Evolutionary conservation across 2,113 vertebrate genomes (phyloP), one percentile per base, ranked within the genome.

Genomic region (Macaca mulatta): DNA sequence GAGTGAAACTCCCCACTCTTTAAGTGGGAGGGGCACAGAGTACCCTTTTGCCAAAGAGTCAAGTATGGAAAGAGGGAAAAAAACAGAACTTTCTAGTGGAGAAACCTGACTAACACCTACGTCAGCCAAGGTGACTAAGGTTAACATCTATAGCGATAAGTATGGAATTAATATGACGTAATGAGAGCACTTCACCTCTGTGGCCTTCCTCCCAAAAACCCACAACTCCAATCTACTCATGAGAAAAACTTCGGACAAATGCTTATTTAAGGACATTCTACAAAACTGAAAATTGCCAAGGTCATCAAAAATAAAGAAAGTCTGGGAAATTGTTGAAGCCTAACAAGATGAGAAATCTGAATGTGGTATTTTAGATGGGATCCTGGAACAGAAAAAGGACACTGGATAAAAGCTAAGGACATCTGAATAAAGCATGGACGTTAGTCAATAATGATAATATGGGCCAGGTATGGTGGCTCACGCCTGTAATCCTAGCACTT

Each of bases 231-330:
- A 59, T 80, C 48, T 52, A 82, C 96, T 69, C 18, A 80, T 1
- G 13, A 91, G 84, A 81, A 95, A 89, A 90, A 55, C n/a, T 80
- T 70, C 57, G 72, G 92, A 94, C 13, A 93, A 87, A 84, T 61
- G 35, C 12, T 45, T 95, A 55, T 59, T 74, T 72, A 78, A 70
- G 93, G n/a, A 59, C 84, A 85, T 55, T 52, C 85, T n/a, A 80
- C 27, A 93, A 89, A 96, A 95, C 18, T 78, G 72, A 89, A 70
- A 92, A 90, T 61, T 80, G 64, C 43, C 77, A 95, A 55, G 40
- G 32, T 87, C 70, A 93, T 74, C 40, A 94, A 84, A 96, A 67
- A 75, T 55, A 90, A 72, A 38, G 67, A 43, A 67, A 91, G 32
- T 85, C 85, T 77, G 38, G 93, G 72, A 96, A 94, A 84, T 20